Base-by-base conservation (phyloP, 2,113 vertebrate species). In the Strigops habroptila region DNA sequence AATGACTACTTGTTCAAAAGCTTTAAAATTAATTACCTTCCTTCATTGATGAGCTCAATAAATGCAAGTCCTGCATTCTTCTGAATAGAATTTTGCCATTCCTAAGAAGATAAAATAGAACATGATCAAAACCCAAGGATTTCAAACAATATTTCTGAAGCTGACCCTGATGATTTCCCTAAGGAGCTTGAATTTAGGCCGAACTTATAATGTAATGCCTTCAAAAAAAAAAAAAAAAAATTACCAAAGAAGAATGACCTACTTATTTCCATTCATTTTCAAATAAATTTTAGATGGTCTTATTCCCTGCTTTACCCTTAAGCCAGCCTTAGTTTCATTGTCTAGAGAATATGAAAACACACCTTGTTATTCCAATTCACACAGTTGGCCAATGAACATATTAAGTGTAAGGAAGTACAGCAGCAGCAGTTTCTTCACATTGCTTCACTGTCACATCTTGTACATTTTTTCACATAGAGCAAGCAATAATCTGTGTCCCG, bases 21-120 rank as follows among this genome's bases (percentile, higher is more conserved):
- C 75, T 82, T 94, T 94, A 95, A 97, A 96, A 96, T 97, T 93
- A 97, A 97, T 98, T 99, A 99, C 99, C 99, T 99, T 98, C 99
- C 99, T 98, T 99, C 99, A 94, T 99, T 99, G 98, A 99, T 99
- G 86, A 99, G 99, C 95, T 99, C 99, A 95, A 99, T 99, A 97
- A 99, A 99, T 70, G 99, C 99, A 96, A 99, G 98, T 90, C 99
- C 99, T 90, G 99, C 99, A 85, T 99, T 99, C 98, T 99, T 99
- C 98, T 99, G 99, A 97, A 99, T 99, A 57, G 99, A 99, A 97
- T 99, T 99, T 97, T 99, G 99, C 99, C 99, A 99, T 96, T 99
- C 99, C 99, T 99, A 97, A 96, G 98, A 98, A 79, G 59, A 97
- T 68, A 98, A 96, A 97, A 53, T 90, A 97, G 78, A 97, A 97